A percentile compares a stretch with the other conserved stretches of the same genome.
Conservation (phyloP, 2,113 vertebrate species). For the Emydocephalus ijimae region DNA sequence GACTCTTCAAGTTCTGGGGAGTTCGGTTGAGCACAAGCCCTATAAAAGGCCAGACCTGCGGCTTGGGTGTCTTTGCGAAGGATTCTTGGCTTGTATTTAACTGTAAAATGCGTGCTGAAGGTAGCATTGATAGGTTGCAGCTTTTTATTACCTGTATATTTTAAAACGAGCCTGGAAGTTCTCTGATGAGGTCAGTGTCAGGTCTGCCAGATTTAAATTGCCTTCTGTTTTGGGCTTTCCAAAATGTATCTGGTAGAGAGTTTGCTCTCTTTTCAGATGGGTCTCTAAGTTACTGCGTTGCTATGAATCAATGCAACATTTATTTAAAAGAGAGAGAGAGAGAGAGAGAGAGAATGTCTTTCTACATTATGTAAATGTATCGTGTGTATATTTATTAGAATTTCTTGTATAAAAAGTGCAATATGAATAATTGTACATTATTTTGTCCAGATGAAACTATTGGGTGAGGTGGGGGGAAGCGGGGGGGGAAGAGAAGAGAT, state of each 20-base stretch:
- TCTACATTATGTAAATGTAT: slow-evolving; percentile 77
- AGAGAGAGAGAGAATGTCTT: slow-evolving; percentile 56
- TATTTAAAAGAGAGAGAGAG: slow-evolving; percentile 67
- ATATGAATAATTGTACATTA: slow-evolving; percentile 81
- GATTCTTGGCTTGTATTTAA: neutral
- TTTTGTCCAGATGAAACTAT: slow-evolving; percentile 69
- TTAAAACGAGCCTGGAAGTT: slow-evolving; percentile 35
- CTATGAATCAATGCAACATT: slow-evolving; percentile 63
- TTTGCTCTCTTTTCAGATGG: slow-evolving; percentile 53
- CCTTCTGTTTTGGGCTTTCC: slow-evolving; percentile 1
- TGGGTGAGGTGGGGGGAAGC: neutral
- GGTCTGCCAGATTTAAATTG: slow-evolving; percentile 5
- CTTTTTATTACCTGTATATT: slow-evolving; percentile 5
- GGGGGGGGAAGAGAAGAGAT: neutral
- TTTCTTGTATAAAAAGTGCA: slow-evolving; percentile 85
- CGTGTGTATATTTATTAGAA: slow-evolving; percentile 95
- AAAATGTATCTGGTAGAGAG: slow-evolving; percentile 39
- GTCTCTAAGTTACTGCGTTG: slow-evolving; percentile 64
- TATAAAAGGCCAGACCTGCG: slow-evolving; percentile 23
- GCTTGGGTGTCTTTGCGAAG: neutral
- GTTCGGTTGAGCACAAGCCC: slow-evolving; percentile 16
- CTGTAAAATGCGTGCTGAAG: slow-evolving; percentile 23
- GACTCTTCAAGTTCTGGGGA: neutral
- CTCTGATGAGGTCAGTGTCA: slow-evolving; percentile 8
- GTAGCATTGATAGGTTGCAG: slow-evolving; percentile 19